Base-by-base conservation (phyloP, 1,140 invertebrate species). In the Copidosoma floridanum region DNA sequence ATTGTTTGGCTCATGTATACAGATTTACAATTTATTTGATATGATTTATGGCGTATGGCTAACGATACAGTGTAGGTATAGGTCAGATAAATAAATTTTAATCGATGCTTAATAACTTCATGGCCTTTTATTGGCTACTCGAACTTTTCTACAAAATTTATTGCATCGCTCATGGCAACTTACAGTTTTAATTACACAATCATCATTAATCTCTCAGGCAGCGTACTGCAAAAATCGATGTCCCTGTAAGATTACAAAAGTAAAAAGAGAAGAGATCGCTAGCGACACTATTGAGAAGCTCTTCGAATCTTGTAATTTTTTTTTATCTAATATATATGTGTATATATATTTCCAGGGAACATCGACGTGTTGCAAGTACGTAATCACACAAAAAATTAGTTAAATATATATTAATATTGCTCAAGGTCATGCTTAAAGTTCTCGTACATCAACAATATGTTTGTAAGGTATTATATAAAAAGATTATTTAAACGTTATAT, bases 101-200 rank as follows among this genome's bases (percentile, higher is more conserved):
- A 55, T 41, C 3, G 32, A 24, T 50, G 44, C 23, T 38, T 21
- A 47, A 67, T 27, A 61, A 52, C 68, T 72, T 61, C 55, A 71
- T 65, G 54, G 63, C 50, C 58, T 54, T 67, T 70, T 71, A 70
- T 74, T 67, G 68, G 55, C 52, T 50, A 20, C 55, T 67, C 61
- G 53, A 69, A 67, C n/a, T n/a, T n/a, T 68, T 70, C 72, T 70
- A 74, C 57, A 76, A 75, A 74, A 72, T 73, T 72, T 73, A 77
- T 74, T 72, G 73, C 72, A 74, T 73, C 66, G 59, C 66, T 44
- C 54, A 69, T 69, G 65, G 61, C 72, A 66, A 67, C 57, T 70
- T 74, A 73, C 61, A 73, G n/a, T 71, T 60, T 75, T 37, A 47
- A 48, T 67, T 68, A 70, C 56, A 70, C 53, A 57, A 68, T 74